Evolutionary conservation across 2,888 invertebrate species (phyloP).

Genomic region (Harpalus rufipes): DNA sequence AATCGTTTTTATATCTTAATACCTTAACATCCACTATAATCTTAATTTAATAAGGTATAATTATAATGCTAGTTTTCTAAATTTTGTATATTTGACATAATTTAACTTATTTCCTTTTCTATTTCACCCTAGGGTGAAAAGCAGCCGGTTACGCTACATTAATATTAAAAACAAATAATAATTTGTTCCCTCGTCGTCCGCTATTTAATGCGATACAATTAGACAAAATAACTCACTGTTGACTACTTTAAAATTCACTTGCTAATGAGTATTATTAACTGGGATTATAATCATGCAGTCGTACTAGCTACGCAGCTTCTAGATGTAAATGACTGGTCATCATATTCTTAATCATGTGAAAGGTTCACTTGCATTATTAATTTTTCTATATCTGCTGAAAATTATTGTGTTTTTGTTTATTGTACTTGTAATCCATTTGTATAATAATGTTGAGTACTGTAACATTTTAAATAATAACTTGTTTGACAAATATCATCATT

Average conservation of each 20-base stretch:
- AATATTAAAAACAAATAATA: constrained; percentile 28
- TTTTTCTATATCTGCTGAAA: constrained; percentile 14
- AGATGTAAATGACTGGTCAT: neutral
- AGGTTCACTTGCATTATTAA: constrained; percentile 33
- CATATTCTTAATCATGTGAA: constrained; percentile 45
- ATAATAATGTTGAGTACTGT: constrained; percentile 18
- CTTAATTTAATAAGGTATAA: no score
- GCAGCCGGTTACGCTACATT: constrained; percentile 8
- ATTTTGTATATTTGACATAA: neutral
- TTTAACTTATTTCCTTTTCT: neutral
- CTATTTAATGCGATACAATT: constrained; percentile 29
- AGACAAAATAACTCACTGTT: constrained; percentile 43
- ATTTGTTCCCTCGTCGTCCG: constrained; percentile 6
- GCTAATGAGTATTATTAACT: constrained; percentile 52
- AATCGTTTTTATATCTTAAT: no score
- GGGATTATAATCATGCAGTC: constrained; percentile 20
- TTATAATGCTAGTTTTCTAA: no score
- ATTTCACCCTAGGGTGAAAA: neutral
- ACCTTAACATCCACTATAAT: no score
- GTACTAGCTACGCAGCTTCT: neutral
- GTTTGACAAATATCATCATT: constrained; percentile 1
- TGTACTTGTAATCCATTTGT: constrained; percentile 19
- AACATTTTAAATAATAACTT: constrained; percentile 10
- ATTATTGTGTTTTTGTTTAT: neutral
- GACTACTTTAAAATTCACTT: constrained; percentile 52